These are phyloP conservation scores for Martes martes DNA, from an alignment of 2,113 vertebrate species.

Conservation along the genomic window DNA sequence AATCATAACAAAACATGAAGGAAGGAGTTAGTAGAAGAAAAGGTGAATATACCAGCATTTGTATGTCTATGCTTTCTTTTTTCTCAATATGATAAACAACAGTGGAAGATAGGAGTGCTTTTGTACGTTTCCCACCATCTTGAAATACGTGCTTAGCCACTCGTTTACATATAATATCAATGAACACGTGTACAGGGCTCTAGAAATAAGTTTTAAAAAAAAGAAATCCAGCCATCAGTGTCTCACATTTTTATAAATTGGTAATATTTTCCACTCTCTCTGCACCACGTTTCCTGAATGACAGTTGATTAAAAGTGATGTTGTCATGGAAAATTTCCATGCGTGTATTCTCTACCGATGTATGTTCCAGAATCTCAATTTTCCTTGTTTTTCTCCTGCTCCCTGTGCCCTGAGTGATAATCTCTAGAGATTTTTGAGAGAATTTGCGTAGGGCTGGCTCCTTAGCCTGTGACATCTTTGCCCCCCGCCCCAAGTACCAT, in stretches of 20 bases:
- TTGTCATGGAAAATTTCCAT: constrained; percentile 37
- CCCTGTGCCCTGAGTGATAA: constrained; percentile 20
- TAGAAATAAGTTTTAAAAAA: not conserved
- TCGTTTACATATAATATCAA: not conserved
- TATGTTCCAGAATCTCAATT: constrained; percentile 46
- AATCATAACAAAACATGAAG: constrained; percentile 18
- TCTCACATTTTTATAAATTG: constrained; percentile 29
- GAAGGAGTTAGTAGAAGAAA: not conserved
- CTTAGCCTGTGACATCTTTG: constrained; percentile 45
- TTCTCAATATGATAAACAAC: not conserved
- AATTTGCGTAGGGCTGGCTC: not conserved
- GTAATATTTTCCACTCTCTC: constrained; percentile 7
- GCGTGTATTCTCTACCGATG: constrained; percentile 19
- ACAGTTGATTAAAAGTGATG: constrained; percentile 29
- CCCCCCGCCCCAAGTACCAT: not conserved
- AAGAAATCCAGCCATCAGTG: not conserved
- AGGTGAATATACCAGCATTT: not conserved
- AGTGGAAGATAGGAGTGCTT: not conserved
- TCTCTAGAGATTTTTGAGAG: constrained; percentile 35
- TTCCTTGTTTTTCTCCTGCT: constrained; percentile 56
- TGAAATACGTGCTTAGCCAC: not conserved
- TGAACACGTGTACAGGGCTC: not conserved
- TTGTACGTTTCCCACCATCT: not conserved
- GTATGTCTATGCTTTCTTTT: constrained; percentile 8
- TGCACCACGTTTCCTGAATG: constrained; percentile 23